Percentiles rank a stretch among this genome's conserved stretches.
Evolutionary conservation across 2,113 vertebrate genomes (phyloP).

Genomic region (Puma concolor): DNA sequence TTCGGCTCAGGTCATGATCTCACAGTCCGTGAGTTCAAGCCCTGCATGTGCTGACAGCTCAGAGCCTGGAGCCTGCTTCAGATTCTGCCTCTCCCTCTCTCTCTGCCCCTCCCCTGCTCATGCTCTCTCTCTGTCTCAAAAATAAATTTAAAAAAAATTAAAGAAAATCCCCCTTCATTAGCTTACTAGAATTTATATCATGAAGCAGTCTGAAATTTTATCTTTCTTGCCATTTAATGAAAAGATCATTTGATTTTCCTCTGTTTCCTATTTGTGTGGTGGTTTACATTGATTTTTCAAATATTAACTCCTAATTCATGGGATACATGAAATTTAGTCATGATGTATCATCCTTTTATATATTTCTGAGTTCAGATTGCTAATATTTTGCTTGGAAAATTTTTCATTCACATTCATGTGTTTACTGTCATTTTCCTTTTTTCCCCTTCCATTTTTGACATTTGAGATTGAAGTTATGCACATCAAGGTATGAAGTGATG

Average conservation of each 20-base stretch:
- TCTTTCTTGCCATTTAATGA: neutral
- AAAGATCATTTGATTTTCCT: neutral
- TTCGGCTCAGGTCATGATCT: too few relatives aligned
- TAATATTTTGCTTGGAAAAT: neutral
- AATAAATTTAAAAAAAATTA: too few relatives aligned
- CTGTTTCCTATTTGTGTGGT: neutral
- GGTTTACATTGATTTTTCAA: neutral
- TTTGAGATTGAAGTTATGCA: neutral
- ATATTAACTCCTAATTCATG: neutral
- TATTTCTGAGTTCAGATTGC: neutral
- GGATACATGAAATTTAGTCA: neutral
- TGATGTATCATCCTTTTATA: neutral
- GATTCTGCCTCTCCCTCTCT: too few relatives aligned
- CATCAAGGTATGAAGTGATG: neutral
- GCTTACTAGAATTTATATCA: neutral
- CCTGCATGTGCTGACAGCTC: too few relatives aligned
- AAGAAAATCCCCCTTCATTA: neutral
- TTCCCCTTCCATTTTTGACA: neutral
- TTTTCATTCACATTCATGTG: neutral
- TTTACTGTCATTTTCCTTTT: neutral
- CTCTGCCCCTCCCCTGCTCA: too few relatives aligned
- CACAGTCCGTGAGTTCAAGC: too few relatives aligned
- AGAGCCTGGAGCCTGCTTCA: too few relatives aligned
- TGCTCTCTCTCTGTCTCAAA: too few relatives aligned
- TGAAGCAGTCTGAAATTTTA: neutral